Evolutionary conservation across 2,888 invertebrate species (phyloP).

Genomic region (Graphium colonna): DNA sequence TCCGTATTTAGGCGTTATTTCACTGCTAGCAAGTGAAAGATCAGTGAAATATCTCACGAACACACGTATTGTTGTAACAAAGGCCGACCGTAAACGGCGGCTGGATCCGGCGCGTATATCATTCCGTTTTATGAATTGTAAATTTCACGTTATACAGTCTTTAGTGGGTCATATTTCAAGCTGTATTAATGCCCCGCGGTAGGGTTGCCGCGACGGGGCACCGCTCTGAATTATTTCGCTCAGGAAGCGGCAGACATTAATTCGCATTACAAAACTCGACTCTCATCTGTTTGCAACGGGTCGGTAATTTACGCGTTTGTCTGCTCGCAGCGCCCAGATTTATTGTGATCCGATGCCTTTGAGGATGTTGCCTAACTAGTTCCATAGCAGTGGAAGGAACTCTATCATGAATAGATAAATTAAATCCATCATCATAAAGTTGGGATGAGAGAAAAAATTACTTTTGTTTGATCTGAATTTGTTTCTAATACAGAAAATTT

Average conservation of each 20-base stretch:
- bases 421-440: too few relatives aligned
- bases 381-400: not conserved
- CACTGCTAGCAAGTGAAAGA: not conserved
- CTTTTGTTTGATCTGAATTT: too few relatives aligned
- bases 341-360: not conserved
- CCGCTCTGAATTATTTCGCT: conserved; percentile 10
- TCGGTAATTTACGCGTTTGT: conserved; percentile 5
- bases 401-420: too few relatives aligned
- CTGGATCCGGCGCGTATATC: conserved; percentile 63
- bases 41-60: not conserved
- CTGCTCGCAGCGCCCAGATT: not conserved
- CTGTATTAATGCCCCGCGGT: conserved; percentile 59
- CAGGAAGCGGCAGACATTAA: conserved; percentile 10
- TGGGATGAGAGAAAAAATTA: too few relatives aligned
- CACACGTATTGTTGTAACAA: conserved; percentile 11
- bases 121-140: conserved; percentile 78
- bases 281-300: conserved; percentile 9
- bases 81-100: conserved; percentile 34
- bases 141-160: conserved; percentile 76
- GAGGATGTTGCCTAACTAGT: not conserved
- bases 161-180: conserved; percentile 73
- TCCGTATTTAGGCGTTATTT: not conserved
- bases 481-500: too few relatives aligned
- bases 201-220: conserved; percentile 50
- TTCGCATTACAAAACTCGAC: conserved; percentile 11